Evolutionary conservation across 2,113 vertebrate species (phyloP).

Genomic region (Cottus gobio): DNA sequence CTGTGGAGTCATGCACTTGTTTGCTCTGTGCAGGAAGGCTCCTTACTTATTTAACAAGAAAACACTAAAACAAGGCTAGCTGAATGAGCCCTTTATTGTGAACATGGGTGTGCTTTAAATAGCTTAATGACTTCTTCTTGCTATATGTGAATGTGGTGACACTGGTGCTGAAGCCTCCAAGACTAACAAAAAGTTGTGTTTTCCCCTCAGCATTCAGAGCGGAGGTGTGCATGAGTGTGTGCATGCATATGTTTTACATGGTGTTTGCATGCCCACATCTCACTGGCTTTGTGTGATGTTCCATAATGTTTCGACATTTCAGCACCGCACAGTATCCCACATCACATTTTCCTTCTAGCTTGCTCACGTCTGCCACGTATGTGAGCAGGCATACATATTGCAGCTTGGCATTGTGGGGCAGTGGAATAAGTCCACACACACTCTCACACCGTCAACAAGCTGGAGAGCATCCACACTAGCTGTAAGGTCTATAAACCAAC

Average conservation of each 20-base stretch:
- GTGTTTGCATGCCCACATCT: constrained; percentile 27
- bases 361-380: constrained; percentile 62
- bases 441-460: constrained; percentile 44
- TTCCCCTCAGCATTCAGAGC: constrained; percentile 60
- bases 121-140: constrained; percentile 53
- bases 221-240: constrained; percentile 27
- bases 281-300: constrained; percentile 51
- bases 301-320: constrained; percentile 50
- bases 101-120: constrained; percentile 62
- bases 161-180: constrained; percentile 60
- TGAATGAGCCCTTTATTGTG: constrained; percentile 67
- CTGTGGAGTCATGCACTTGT: constrained; percentile 46
- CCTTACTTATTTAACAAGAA: constrained; percentile 60
- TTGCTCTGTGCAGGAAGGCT: constrained; percentile 58
- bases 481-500: constrained; percentile 60
- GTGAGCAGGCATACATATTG: constrained; percentile 69
- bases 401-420: constrained; percentile 44
- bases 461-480: constrained; percentile 57
- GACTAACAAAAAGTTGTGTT: constrained; percentile 72
- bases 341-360: constrained; percentile 75
- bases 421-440: constrained; percentile 59
- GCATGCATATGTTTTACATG: neutral
- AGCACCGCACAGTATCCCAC: constrained; percentile 35
- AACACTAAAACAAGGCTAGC: constrained; percentile 43
- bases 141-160: constrained; percentile 46